Conservation (phyloP, 2,888 invertebrate species). For the Coenonympha arcania region DNA sequence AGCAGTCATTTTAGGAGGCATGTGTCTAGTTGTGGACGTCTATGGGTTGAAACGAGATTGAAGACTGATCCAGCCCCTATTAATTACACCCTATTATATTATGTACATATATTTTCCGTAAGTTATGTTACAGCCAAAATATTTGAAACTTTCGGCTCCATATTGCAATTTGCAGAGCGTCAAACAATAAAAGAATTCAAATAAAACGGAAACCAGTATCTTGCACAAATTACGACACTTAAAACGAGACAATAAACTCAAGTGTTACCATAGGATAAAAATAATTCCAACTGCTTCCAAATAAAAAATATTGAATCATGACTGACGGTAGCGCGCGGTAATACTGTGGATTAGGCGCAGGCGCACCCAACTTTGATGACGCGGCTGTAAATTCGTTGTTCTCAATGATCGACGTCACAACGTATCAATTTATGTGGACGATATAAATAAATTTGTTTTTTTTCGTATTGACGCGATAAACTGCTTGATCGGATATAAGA, state of each 20-base stretch:
- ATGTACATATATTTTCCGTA: too few species aligned
- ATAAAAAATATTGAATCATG: conserved; percentile 51
- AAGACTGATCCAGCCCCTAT: too few species aligned
- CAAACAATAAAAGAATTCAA: too few species aligned
- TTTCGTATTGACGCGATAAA: neutral
- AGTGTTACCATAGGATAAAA: conserved; percentile 26
- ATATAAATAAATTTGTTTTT: conserved; percentile 36
- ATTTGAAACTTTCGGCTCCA: too few species aligned
- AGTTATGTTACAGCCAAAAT: too few species aligned
- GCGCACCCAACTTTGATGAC: conserved; percentile 65
- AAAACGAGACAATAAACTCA: conserved; percentile 19
- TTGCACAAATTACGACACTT: conserved; percentile 4
- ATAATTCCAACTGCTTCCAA: conserved; percentile 26
- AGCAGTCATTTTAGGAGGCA: too few species aligned
- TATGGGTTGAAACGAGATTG: too few species aligned
- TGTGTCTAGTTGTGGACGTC: too few species aligned
- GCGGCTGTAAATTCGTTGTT: conserved; percentile 55
- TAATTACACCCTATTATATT: too few species aligned
- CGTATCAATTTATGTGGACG: conserved; percentile 51
- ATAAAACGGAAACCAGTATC: neutral
- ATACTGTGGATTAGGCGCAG: conserved; percentile 54
- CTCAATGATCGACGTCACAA: conserved; percentile 49
- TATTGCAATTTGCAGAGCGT: too few species aligned
- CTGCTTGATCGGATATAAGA: neutral
- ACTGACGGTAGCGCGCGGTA: conserved; percentile 47